Percentiles rank a stretch among this genome's conserved stretches.
Evolutionary conservation across 2,797 vertebrate genomes (phyloP).

Genomic region (Heterohyrax brucei): DNA sequence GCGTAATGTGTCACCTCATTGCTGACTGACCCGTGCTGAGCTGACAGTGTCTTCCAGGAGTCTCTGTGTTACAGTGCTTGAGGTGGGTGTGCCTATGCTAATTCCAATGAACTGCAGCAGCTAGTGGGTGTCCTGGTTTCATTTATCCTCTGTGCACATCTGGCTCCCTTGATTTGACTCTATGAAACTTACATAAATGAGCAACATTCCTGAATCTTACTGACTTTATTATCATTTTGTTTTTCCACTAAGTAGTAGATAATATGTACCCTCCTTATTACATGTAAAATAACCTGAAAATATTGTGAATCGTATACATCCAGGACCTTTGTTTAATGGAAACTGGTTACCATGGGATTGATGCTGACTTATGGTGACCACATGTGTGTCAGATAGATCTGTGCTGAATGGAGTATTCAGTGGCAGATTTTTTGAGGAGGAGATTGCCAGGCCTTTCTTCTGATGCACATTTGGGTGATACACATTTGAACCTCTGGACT

Average conservation of each 20-base stretch:
- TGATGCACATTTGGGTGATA: no score
- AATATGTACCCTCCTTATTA: not conserved
- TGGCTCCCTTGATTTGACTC: not conserved
- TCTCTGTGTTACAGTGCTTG: not conserved
- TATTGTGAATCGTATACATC: not conserved
- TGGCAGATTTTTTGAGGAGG: no score
- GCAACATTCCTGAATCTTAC: conserved; percentile 15
- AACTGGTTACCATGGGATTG: not conserved
- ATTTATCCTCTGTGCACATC: not conserved
- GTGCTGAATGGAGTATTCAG: no score
- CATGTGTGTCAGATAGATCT: no score
- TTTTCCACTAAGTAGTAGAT: not conserved
- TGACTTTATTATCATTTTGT: not conserved
- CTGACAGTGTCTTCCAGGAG: not conserved
- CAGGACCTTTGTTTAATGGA: not conserved
- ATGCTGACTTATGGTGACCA: no score
- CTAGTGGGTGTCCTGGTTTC: not conserved
- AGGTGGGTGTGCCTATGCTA: not conserved
- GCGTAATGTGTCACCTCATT: not conserved
- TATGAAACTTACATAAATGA: not conserved
- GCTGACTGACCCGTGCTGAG: not conserved
- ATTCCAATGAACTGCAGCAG: not conserved
- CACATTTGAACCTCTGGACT: no score
- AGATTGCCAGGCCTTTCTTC: no score
- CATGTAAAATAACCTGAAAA: not conserved